phyloP scores from a whole-genome alignment of 2,797 vertebrate genomes.

The Podarcis siculus region DNA sequence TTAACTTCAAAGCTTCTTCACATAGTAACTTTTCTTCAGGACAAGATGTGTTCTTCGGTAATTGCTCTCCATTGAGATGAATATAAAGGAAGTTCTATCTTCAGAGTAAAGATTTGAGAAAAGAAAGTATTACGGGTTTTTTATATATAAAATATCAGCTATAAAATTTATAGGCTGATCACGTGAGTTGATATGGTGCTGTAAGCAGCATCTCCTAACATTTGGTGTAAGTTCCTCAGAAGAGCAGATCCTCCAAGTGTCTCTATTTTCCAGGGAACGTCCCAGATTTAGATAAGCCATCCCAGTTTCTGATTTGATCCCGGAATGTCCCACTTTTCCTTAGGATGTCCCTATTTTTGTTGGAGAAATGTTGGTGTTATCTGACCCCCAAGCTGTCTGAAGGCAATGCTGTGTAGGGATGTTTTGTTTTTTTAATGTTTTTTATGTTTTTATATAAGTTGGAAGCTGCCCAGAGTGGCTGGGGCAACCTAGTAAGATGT shows the following conservation, averaged over 20 bases:
- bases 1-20: constrained; percentile 71
- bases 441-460: no score
- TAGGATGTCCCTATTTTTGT: no score
- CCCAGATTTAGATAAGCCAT: no score
- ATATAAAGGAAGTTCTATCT: constrained; percentile 59
- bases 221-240: neutral
- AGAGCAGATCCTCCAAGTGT: neutral
- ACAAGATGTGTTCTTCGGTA: constrained; percentile 52
- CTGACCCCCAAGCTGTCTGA: no score
- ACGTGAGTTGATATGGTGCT: neutral
- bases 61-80: constrained; percentile 65
- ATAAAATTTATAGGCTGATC: neutral
- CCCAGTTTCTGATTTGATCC: no score
- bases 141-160: neutral
- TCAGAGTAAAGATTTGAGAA: constrained; percentile 58
- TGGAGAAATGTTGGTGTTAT: no score
- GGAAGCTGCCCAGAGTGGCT: no score
- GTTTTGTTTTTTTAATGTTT: no score
- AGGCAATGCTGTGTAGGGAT: no score
- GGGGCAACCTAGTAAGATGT: no score
- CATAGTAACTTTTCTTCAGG: constrained; percentile 61
- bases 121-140: constrained; percentile 34
- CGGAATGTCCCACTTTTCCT: no score
- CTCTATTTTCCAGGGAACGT: no score
- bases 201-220: neutral